A percentile compares a stretch with the other conserved stretches of the same genome.
Conservation (phyloP, 2,797 vertebrate species). For the Chelon auratus region DNA sequence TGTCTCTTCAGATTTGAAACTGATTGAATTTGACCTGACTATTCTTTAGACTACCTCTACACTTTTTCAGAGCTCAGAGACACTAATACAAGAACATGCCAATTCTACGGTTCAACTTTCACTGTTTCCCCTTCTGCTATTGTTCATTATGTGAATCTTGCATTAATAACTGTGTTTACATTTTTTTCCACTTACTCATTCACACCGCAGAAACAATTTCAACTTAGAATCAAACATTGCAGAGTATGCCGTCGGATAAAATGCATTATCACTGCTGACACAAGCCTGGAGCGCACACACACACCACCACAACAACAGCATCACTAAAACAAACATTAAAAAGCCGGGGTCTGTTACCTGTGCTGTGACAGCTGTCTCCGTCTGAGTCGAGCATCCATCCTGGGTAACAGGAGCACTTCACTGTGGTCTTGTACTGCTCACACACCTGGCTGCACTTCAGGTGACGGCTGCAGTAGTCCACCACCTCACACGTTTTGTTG, state of each 20-base stretch:
- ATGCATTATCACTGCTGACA: constrained; percentile 14
- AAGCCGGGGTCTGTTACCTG: constrained; percentile 81
- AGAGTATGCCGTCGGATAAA: not conserved
- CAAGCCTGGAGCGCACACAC: not conserved
- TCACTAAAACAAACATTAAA: constrained; percentile 31
- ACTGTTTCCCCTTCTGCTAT: constrained; percentile 8
- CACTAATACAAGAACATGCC: not conserved
- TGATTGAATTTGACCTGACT: constrained; percentile 62
- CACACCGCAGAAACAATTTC: not conserved
- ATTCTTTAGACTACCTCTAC: constrained; percentile 19
- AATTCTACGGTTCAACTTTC: constrained; percentile 18
- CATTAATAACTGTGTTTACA: constrained; percentile 13
- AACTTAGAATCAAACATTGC: constrained; percentile 10
- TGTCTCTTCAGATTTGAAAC: constrained; percentile 54
- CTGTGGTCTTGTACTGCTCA: constrained; percentile 94
- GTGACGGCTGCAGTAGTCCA: constrained; percentile 95
- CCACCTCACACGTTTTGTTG: constrained; percentile 93
- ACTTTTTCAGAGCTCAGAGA: constrained; percentile 17
- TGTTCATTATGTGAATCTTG: not conserved
- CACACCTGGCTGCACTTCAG: constrained; percentile 96
- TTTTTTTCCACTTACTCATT: constrained; percentile 1
- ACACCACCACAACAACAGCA: not conserved
- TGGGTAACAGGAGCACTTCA: constrained; percentile 97
- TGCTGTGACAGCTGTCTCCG: constrained; percentile 92
- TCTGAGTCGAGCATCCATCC: constrained; percentile 93